phyloP scores from a whole-genome alignment of 2,797 vertebrate genomes.

The Tangara arthus region DNA sequence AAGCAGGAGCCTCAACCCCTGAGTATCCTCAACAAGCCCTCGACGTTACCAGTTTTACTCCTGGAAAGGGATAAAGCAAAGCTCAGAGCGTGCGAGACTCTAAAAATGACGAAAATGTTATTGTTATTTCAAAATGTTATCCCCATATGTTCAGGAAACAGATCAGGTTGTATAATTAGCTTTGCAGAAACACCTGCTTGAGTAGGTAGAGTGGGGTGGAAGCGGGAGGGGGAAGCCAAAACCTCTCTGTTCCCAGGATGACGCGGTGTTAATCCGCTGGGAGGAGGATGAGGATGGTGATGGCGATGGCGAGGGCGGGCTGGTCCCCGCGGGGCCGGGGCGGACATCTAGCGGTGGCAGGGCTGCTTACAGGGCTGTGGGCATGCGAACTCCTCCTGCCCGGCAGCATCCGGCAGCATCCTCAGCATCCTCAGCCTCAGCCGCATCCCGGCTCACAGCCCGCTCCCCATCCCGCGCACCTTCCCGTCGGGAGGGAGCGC shows the following conservation, averaged over 20 bases:
- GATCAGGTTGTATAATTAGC: background rate
- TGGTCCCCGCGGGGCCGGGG: background rate
- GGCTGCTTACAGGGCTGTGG: background rate
- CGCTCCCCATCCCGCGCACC: fast-evolving
- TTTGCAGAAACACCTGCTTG: slow-evolving; percentile 6
- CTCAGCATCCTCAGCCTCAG: background rate
- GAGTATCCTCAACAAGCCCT: background rate
- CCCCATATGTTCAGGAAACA: slow-evolving; percentile 41
- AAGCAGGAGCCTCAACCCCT: background rate
- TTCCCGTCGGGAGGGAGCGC: background rate
- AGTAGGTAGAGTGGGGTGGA: background rate
- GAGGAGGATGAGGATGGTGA: background rate
- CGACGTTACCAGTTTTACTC: background rate
- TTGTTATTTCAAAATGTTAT: slow-evolving; percentile 38
- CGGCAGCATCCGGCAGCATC: background rate
- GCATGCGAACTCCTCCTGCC: background rate
- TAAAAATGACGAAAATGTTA: slow-evolving; percentile 20
- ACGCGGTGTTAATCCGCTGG: fast-evolving
- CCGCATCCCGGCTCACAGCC: fast-evolving
- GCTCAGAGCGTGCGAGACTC: background rate
- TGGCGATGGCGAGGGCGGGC: background rate
- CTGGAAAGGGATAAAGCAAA: background rate
- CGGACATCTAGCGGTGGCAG: background rate
- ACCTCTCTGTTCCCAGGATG: background rate
- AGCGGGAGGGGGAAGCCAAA: fast-evolving